Conservation (phyloP, 2,888 invertebrate genomes). For the Lymantria monacha region DNA sequence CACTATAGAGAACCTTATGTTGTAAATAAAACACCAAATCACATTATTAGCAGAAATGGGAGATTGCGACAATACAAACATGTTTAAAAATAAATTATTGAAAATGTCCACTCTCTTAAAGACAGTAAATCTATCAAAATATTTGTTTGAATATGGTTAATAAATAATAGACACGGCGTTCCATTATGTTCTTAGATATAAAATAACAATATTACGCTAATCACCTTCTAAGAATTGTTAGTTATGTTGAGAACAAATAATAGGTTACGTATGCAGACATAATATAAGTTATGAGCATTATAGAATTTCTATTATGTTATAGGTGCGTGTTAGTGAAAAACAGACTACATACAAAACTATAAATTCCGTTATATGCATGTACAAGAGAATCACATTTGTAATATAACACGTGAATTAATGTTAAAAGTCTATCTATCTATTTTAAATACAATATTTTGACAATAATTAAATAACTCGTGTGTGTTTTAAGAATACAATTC, state of each 20-base stretch:
- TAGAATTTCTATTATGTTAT: too few relatives aligned
- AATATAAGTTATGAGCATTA: too few relatives aligned
- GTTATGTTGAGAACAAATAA: neutral
- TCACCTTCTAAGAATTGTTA: slow-evolving; percentile 5
- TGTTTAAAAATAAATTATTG: slow-evolving; percentile 17
- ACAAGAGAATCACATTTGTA: too few relatives aligned
- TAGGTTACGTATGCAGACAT: neutral
- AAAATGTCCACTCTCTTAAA: neutral
- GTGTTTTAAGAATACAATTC: too few relatives aligned
- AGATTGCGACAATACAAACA: slow-evolving; percentile 16
- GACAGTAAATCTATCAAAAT: neutral
- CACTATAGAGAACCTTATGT: slow-evolving; percentile 32
- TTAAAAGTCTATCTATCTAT: too few relatives aligned
- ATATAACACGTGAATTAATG: too few relatives aligned
- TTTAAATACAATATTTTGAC: too few relatives aligned
- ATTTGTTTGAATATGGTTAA: slow-evolving; percentile 4
- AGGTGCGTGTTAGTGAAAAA: neutral
- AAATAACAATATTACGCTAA: slow-evolving; percentile 15
- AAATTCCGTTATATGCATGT: too few relatives aligned
- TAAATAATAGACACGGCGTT: neutral
- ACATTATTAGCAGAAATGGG: slow-evolving; percentile 2
- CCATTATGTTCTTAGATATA: slow-evolving; percentile 3
- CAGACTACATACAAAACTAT: too few relatives aligned
- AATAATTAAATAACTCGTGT: too few relatives aligned
- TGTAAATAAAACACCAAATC: slow-evolving; percentile 14